These are phyloP conservation scores for Drosophila micromelanica DNA, from an alignment of 1,140 invertebrate species.

Conservation along the genomic window DNA sequence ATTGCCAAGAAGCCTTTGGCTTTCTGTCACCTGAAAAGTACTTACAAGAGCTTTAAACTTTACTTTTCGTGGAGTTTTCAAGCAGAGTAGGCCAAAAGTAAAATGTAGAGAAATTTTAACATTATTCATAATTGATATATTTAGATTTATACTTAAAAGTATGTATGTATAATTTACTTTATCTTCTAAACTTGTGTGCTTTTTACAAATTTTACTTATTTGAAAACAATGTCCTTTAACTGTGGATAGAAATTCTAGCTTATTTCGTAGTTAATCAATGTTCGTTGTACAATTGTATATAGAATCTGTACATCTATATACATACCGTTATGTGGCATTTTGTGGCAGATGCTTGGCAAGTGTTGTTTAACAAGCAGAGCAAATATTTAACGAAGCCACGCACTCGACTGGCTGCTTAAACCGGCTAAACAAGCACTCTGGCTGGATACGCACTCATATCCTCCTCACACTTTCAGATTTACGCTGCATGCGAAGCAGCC, in stretches of 20 bases:
- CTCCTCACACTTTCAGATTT: slow-evolving; percentile 9
- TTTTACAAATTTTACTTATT: no score
- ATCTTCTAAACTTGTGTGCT: no score
- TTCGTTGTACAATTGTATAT: background rate
- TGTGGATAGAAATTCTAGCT: no score
- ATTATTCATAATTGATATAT: no score
- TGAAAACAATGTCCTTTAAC: no score
- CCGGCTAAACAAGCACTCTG: slow-evolving; percentile 37
- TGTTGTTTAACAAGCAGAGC: slow-evolving; percentile 26
- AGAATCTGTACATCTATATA: background rate
- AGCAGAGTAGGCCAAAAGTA: background rate
- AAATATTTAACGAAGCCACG: slow-evolving; percentile 35
- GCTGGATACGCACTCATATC: slow-evolving; percentile 26
- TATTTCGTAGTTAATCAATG: background rate
- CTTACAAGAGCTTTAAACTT: slow-evolving; percentile 26
- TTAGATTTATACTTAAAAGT: no score
- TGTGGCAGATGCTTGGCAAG: slow-evolving; percentile 1
- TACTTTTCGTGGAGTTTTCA: background rate
- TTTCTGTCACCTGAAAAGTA: slow-evolving; percentile 26
- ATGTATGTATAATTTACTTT: no score
- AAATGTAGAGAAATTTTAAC: background rate
- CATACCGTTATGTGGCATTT: background rate
- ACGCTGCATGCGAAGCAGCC: slow-evolving; percentile 13
- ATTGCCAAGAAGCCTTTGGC: slow-evolving; percentile 20
- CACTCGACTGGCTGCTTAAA: slow-evolving; percentile 35